phyloP scores from a whole-genome alignment of 2,113 vertebrate species.

The Stictonetta naevosa region DNA sequence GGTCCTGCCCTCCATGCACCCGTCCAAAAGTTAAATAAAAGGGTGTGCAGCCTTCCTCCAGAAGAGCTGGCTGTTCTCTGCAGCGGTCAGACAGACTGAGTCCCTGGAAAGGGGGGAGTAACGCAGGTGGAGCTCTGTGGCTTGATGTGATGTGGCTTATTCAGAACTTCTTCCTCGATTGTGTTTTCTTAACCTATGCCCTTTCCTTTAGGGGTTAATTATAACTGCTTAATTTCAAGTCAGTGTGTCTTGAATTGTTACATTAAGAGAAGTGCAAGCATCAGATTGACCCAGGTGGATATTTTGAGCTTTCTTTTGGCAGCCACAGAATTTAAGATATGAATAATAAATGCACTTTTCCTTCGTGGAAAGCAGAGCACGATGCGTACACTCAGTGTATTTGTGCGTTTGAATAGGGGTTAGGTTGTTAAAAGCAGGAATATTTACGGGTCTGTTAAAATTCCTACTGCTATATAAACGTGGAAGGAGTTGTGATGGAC shows the following conservation, averaged over 20 bases:
- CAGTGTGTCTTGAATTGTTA: not conserved
- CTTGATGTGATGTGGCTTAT: not conserved
- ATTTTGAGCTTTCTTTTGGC: not conserved
- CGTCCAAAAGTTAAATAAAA: not conserved
- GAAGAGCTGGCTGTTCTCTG: not conserved
- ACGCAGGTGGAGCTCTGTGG: not conserved
- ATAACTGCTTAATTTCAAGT: not conserved
- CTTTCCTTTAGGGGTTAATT: not conserved
- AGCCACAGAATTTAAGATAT: rapidly evolving
- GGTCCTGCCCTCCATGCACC: not conserved
- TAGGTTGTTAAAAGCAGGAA: not conserved
- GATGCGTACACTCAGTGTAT: rapidly evolving
- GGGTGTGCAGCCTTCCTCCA: not conserved
- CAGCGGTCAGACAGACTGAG: not conserved
- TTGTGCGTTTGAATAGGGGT: not conserved
- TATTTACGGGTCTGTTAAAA: not conserved
- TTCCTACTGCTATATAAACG: not conserved
- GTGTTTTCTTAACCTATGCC: not conserved
- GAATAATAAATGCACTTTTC: not conserved
- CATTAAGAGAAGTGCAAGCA: not conserved
- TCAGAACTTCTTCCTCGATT: not conserved
- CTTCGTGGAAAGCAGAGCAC: rapidly evolving
- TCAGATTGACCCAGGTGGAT: not conserved
- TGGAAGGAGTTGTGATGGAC: not conserved
- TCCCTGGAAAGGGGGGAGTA: not conserved